These are phyloP conservation scores for Drosophila parabipectinata DNA, from an alignment of 1,140 invertebrate species.

Conservation along the genomic window DNA sequence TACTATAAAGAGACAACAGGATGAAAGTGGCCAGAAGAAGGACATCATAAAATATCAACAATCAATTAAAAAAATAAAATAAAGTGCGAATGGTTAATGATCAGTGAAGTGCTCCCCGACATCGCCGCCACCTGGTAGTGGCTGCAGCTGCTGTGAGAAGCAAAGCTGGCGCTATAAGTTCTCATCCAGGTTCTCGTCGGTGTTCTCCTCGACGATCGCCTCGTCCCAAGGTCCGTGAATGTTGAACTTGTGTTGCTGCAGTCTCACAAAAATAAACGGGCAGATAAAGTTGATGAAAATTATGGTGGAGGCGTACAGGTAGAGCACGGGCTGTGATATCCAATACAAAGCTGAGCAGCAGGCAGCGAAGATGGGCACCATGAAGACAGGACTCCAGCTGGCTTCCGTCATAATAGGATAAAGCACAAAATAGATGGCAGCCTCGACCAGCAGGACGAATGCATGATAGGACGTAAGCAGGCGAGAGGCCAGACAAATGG, in stretches of 20 bases:
- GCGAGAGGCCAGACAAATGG: slow-evolving; percentile 96
- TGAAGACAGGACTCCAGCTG: slow-evolving; percentile 83
- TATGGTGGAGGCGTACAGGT: slow-evolving; percentile 87
- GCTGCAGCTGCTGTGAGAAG: slow-evolving; percentile 63
- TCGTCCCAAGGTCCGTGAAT: slow-evolving; percentile 99
- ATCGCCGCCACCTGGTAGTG: slow-evolving; percentile 38
- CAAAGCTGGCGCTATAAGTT: slow-evolving; percentile 77
- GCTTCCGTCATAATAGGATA: slow-evolving; percentile 91
- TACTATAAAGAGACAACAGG: neutral
- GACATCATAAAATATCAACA: neutral
- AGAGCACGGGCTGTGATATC: slow-evolving; percentile 86
- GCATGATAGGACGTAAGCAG: slow-evolving; percentile 92
- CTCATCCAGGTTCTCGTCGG: slow-evolving; percentile 71
- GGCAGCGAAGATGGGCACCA: slow-evolving; percentile 67
- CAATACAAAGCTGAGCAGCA: slow-evolving; percentile 84
- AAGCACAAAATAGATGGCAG: slow-evolving; percentile 94
- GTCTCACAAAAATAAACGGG: slow-evolving; percentile 91
- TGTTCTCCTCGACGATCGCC: slow-evolving; percentile 88
- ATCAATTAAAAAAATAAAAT: neutral
- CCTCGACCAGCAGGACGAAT: slow-evolving; percentile 93
- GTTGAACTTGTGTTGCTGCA: slow-evolving; percentile 95
- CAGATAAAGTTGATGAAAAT: slow-evolving; percentile 90
- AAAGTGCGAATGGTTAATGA: neutral
- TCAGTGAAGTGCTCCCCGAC: slow-evolving; percentile 56
- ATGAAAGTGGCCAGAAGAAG: neutral